phyloP scores from a whole-genome alignment of 2,888 invertebrate genomes.

The Drosophila peninsularis region DNA sequence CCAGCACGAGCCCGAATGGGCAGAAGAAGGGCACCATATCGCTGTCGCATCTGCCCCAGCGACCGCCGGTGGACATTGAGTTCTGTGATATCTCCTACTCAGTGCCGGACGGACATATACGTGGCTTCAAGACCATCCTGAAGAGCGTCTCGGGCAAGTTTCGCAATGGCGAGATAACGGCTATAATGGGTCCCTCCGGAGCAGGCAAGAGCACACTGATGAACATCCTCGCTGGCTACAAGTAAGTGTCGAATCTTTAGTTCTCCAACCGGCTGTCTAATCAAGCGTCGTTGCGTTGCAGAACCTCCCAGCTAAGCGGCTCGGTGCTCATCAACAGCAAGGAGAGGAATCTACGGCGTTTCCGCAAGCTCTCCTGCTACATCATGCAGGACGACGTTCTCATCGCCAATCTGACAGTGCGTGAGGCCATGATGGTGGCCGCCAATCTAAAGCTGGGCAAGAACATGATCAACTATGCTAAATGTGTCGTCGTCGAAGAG shows the following conservation, averaged over 20 bases:
- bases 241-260: constrained; percentile 86
- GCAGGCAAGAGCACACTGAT: constrained; percentile 92
- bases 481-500: constrained; percentile 92
- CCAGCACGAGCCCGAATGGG: constrained; percentile 86
- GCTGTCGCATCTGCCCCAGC: constrained; percentile 92
- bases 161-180: constrained; percentile 95
- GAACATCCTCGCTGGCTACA: constrained; percentile 95
- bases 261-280: not conserved
- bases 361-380: constrained; percentile 97
- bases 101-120: constrained; percentile 92
- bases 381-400: constrained; percentile 98
- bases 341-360: constrained; percentile 92
- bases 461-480: constrained; percentile 89
- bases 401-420: constrained; percentile 94
- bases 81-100: constrained; percentile 95
- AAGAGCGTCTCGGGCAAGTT: constrained; percentile 96
- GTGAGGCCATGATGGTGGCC: constrained; percentile 95
- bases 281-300: constrained; percentile 81
- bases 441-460: constrained; percentile 96
- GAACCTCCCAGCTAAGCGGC: constrained; percentile 93
- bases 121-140: constrained; percentile 93
- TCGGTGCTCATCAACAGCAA: constrained; percentile 94
- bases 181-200: constrained; percentile 97
- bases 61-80: constrained; percentile 95
- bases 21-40: constrained; percentile 89